Evolutionary conservation across 2,113 vertebrate species (phyloP).

Genomic region (Glaucomys volans): DNA sequence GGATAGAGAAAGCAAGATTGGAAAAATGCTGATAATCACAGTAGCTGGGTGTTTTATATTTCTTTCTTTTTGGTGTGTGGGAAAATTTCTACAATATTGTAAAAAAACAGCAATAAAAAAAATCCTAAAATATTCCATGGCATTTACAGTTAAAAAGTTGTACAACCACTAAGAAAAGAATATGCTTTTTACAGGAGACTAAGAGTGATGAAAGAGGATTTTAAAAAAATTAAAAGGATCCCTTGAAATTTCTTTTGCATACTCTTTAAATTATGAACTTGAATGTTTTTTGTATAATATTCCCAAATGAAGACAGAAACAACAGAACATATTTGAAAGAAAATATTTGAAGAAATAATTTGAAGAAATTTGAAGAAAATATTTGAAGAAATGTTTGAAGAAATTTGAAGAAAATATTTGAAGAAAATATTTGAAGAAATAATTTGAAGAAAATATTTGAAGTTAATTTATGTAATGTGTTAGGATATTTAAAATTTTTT

Average conservation of each 20-base stretch:
- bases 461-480: conserved; percentile 24
- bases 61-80: not conserved
- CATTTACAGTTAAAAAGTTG: conserved; percentile 19
- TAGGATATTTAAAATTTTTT: conserved; percentile 42
- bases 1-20: not conserved
- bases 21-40: not conserved
- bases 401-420: not conserved
- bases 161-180: not conserved
- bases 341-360: not conserved
- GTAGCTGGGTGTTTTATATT: not conserved
- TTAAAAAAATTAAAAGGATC: not conserved
- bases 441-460: not conserved
- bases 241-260: conserved; percentile 22
- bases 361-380: not conserved
- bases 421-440: not conserved
- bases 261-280: conserved; percentile 36
- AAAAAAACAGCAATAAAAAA: not conserved
- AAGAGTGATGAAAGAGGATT: not conserved
- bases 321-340: not conserved
- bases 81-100: not conserved
- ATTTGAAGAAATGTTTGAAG: not conserved
- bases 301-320: not conserved
- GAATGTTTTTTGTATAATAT: conserved; percentile 15
- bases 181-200: conserved; percentile 18
- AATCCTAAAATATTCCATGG: not conserved